Conservation (phyloP, 2,888 invertebrate species). For the Lagria hirta region DNA sequence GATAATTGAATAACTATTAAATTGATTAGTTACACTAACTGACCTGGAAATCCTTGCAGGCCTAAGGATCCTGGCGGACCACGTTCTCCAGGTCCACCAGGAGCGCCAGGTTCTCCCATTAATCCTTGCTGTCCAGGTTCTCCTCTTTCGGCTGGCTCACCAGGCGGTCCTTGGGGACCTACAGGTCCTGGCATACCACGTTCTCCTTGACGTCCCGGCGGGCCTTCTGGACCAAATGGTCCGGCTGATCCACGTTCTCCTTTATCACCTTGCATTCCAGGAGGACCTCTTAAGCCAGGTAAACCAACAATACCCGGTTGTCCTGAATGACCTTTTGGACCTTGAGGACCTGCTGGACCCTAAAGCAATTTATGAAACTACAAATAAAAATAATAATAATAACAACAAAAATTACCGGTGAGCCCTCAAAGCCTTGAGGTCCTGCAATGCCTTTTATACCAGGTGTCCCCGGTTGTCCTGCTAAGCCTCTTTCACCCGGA, state of each 20-base stretch:
- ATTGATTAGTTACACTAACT: too few species aligned
- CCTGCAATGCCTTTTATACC: constrained; percentile 70
- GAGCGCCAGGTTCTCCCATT: constrained; percentile 71
- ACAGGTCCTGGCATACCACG: constrained; percentile 75
- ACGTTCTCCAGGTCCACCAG: constrained; percentile 73
- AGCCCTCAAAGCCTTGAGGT: constrained; percentile 68
- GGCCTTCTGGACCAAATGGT: constrained; percentile 74
- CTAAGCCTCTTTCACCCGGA: constrained; percentile 72
- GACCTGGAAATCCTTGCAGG: constrained; percentile 67
- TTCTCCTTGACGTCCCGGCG: constrained; percentile 67
- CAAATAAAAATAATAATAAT: not conserved
- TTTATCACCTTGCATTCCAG: constrained; percentile 71
- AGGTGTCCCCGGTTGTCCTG: constrained; percentile 66
- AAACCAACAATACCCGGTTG: constrained; percentile 70
- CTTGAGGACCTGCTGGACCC: constrained; percentile 68
- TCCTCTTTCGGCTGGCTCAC: constrained; percentile 79
- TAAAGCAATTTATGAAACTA: constrained; percentile 44
- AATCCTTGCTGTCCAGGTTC: constrained; percentile 73
- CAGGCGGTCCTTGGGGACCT: constrained; percentile 75
- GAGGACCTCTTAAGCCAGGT: constrained; percentile 67
- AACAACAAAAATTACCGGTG: constrained; percentile 63
- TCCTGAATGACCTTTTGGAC: constrained; percentile 72
- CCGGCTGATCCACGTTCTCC: constrained; percentile 74
- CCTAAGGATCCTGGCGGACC: constrained; percentile 74
- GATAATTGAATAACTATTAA: too few species aligned